Percentiles rank a stretch among this genome's conserved stretches.
Evolutionary conservation across 2,888 invertebrate genomes (phyloP).

Genomic region (Sarcophaga variegata): DNA sequence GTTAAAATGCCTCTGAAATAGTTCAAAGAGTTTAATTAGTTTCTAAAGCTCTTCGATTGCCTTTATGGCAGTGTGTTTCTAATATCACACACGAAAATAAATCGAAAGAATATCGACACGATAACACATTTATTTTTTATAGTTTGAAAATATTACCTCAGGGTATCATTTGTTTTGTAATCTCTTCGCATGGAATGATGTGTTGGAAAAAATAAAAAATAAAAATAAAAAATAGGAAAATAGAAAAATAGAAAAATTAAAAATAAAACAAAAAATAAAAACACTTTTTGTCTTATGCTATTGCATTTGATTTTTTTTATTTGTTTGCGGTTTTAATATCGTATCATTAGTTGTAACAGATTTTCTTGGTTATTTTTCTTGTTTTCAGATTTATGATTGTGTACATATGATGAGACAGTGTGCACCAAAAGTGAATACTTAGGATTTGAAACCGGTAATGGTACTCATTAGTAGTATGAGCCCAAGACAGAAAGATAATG

Average conservation of each 20-base stretch:
- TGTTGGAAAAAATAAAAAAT: constrained; percentile 26
- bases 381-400: constrained; percentile 11
- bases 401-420: background rate
- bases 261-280: background rate
- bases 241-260: background rate
- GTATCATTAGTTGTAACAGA: constrained; percentile 46
- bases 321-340: constrained; percentile 51
- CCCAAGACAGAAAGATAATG: no score
- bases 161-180: constrained; percentile 64
- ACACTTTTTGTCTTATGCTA: no score
- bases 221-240: background rate
- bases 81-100: background rate
- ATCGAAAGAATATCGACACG: background rate
- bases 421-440: no score
- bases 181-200: constrained; percentile 49
- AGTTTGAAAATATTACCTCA: constrained; percentile 57
- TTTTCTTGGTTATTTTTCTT: constrained; percentile 8
- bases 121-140: background rate
- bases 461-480: no score
- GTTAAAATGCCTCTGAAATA: background rate
- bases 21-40: no score
- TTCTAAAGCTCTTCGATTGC: constrained; percentile 53
- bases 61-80: constrained; percentile 14
- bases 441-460: no score
- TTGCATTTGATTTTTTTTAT: background rate